Base-by-base conservation (phyloP, 2,888 invertebrate species). In the Eupithecia centaureata region DNA sequence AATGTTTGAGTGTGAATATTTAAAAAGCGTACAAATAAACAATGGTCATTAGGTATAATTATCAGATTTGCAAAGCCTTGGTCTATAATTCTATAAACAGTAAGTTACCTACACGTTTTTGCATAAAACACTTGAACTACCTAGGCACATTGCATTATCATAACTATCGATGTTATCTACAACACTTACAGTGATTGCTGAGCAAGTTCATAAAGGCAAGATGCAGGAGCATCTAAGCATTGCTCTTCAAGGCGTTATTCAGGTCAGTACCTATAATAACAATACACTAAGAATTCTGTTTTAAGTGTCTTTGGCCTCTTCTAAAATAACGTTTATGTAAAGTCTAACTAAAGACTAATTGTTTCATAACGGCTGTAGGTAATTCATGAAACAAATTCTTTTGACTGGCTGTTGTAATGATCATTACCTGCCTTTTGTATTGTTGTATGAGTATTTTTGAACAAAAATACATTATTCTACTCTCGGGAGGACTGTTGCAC, bases 91-190 rank as follows among this genome's bases (percentile, higher is more conserved):
- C n/a, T 28, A n/a, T 30, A 56, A 28, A 30, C 54, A 56, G 54
- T 56, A 28, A 56, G 28, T 56, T 28, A 56, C 54, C 28, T 27
- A 52, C 18, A n/a, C 18, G 18, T 57, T 18, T 56, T 57, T 57
- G 57, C 57, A 57, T 57, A 18, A 57, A 33, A 18, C 32, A 57
- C 57, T 57, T 57, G 22, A 30, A 12, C 15, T n/a, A n/a, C 2
- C n/a, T 56, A 54, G 8, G 5, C 28, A 30, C 54, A 22, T 13
- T 32, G 2, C 32, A 57, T 57, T 57, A 57, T 28, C 54, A 32
- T 32, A 51, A 60, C 35, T 33, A 35, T 47, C 33, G 66, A 70
- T 70, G 38, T 66, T 70, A 70, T 70, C 70, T 54, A 5, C 28
- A 30, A 10, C 62, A 62, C 68, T 68, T 67, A 62, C 38, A 63